Percentiles rank a stretch among this genome's conserved stretches.
phyloP scores from a whole-genome alignment of 2,797 vertebrate species.

The Dendrocincla tyrannina region DNA sequence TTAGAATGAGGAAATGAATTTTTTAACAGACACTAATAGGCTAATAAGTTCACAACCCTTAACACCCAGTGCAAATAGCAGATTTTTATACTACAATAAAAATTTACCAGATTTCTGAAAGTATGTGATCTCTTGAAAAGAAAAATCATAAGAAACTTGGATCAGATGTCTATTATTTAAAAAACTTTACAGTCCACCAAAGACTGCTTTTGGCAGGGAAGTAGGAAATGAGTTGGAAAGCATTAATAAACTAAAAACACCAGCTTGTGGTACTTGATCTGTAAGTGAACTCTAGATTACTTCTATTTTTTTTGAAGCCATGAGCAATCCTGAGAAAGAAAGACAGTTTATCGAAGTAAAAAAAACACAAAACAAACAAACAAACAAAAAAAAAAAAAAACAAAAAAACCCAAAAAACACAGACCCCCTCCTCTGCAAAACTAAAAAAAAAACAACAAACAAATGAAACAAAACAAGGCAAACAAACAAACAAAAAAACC shows the following conservation, averaged over 20 bases:
- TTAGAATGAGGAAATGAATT: constrained; percentile 57
- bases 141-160: constrained; percentile 47
- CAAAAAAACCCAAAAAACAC: neutral
- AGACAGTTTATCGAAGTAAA: neutral
- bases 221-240: constrained; percentile 70
- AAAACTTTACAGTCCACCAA: constrained; percentile 59
- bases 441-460: neutral
- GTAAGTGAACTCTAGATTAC: neutral
- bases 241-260: constrained; percentile 69
- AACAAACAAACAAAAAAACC: neutral
- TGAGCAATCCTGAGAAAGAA: neutral
- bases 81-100: constrained; percentile 58
- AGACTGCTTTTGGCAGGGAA: constrained; percentile 62
- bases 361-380: neutral
- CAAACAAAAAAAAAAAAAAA: neutral
- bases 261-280: constrained; percentile 50
- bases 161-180: constrained; percentile 61
- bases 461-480: neutral
- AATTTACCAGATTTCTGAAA: constrained; percentile 49
- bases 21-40: constrained; percentile 51
- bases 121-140: constrained; percentile 42
- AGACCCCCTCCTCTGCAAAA: no score
- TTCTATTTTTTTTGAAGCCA: neutral
- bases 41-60: constrained; percentile 36
- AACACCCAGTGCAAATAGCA: constrained; percentile 8